A percentile compares a stretch with the other conserved stretches of the same genome.
Conservation (phyloP, 1,140 invertebrate species). For the Pantala flavescens region DNA sequence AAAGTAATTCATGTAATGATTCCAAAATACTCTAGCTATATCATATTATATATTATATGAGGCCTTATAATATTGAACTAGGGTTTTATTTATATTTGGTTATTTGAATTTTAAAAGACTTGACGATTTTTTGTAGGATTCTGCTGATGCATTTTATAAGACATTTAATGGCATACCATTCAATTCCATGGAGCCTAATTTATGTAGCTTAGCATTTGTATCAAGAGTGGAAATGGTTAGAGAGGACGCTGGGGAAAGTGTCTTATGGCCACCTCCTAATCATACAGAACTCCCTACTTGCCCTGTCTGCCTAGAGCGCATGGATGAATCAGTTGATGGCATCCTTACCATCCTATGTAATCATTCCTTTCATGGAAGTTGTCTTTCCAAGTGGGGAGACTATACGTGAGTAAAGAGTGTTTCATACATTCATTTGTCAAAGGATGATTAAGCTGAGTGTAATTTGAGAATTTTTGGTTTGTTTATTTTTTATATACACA, state of each 20-base stretch:
- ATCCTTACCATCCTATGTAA: slow-evolving; percentile 96
- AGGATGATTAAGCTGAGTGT: neutral
- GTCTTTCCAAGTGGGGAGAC: slow-evolving; percentile 93
- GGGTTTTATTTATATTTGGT: too few species aligned
- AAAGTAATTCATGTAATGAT: too few species aligned
- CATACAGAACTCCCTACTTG: slow-evolving; percentile 96
- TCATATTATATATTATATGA: too few species aligned
- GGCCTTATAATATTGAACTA: too few species aligned
- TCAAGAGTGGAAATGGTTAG: slow-evolving; percentile 73
- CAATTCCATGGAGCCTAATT: slow-evolving; percentile 74
- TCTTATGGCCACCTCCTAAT: slow-evolving; percentile 52
- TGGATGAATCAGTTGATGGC: slow-evolving; percentile 97
- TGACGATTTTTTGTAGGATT: slow-evolving; percentile 48
- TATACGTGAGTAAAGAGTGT: slow-evolving; percentile 42
- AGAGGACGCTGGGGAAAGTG: slow-evolving; percentile 43
- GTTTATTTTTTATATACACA: too few species aligned
- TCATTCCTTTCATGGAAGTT: slow-evolving; percentile 93
- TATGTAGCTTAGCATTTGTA: slow-evolving; percentile 93
- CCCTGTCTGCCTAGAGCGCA: slow-evolving; percentile 91
- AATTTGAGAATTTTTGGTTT: neutral
- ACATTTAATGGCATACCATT: slow-evolving; percentile 87
- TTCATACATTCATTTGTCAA: neutral
- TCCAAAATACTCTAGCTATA: too few species aligned
- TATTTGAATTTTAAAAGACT: too few species aligned
- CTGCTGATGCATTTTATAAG: slow-evolving; percentile 84